Evolutionary conservation across 2,888 invertebrate genomes (phyloP), one percentile per base, ranked within the genome.

Genomic region (Drosophila atripex): DNA sequence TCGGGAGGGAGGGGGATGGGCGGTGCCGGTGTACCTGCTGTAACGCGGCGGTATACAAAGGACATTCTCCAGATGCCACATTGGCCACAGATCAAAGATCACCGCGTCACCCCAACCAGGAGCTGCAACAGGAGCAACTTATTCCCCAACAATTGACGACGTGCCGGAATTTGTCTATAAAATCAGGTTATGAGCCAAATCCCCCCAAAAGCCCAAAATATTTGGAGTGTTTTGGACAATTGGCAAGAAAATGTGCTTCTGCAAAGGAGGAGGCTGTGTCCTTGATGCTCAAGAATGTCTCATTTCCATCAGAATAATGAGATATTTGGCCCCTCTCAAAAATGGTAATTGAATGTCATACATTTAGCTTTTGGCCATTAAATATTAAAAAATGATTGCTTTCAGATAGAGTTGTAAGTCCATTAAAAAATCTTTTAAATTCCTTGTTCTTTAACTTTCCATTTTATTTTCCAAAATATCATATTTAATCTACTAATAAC

Each of bases 21-120:
- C 51, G 46, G 52, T 41, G 38, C 43, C 21, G 38, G 39, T 18
- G 73, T 63, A 64, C 63, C 61, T 75, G 72, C 70, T 84, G 87
- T 84, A 85, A 85, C 71, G 85, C 87, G 87, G 87, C 78, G 53
- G 70, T 79, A 80, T 88, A 87, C 87, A 87, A 87, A 87, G 87
- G 76, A 73, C 87, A 87, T 87, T 84, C 82, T 76, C 56, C 47
- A 55, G 64, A 86, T 87, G 52, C 70, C 71, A 58, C 66, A 66
- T 68, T 72, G 75, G 63, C 45, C 66, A 59, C 74, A 87, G 86
- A 87, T 88, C 88, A 87, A 87, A 86, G 86, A 75, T 80, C 61
- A 80, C 82, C 82, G 82, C 82, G 86, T 66, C 82, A 83, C 82
- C 86, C 86, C 75, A 70, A 80, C 76, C 76, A 76, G 76, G 64